These are phyloP conservation scores for Eugnorisma glareosa DNA, from an alignment of 2,888 invertebrate species.

Conservation along the genomic window DNA sequence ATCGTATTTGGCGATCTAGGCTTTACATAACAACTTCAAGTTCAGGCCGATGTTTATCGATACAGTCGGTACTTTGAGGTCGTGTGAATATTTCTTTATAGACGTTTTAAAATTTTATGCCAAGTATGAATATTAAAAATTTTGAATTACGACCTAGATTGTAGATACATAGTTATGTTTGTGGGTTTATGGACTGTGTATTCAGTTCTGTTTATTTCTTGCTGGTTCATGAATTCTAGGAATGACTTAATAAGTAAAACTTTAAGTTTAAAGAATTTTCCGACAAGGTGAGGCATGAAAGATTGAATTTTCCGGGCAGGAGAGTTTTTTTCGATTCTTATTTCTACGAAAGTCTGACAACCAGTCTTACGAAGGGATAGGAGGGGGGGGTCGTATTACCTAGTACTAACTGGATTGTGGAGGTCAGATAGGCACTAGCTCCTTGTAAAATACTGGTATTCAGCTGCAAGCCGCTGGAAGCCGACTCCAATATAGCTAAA, in stretches of 20 bases:
- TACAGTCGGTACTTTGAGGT: slow-evolving; percentile 67
- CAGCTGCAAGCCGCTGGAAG: too few species aligned
- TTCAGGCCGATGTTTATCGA: slow-evolving; percentile 79
- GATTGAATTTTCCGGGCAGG: background rate
- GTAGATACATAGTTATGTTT: slow-evolving; percentile 47
- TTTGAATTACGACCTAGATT: slow-evolving; percentile 56
- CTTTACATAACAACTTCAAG: slow-evolving; percentile 79
- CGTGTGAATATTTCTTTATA: slow-evolving; percentile 62
- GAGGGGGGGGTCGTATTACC: too few species aligned
- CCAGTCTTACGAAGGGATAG: too few species aligned
- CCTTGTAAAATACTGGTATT: too few species aligned
- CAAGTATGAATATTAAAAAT: slow-evolving; percentile 57
- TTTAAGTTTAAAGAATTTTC: background rate
- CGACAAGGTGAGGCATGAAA: background rate
- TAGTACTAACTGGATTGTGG: too few species aligned
- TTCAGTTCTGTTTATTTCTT: slow-evolving; percentile 16
- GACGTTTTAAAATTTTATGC: slow-evolving; percentile 62
- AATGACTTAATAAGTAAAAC: background rate
- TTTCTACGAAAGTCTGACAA: too few species aligned
- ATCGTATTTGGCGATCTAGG: slow-evolving; percentile 78
- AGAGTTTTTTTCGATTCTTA: too few species aligned
- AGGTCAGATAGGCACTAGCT: too few species aligned
- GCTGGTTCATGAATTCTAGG: slow-evolving; percentile 2
- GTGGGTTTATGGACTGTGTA: slow-evolving; percentile 18
- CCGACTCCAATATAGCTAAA: too few species aligned